Base-by-base conservation (phyloP, 2,888 invertebrate genomes). In the Drosophila sordidula region DNA sequence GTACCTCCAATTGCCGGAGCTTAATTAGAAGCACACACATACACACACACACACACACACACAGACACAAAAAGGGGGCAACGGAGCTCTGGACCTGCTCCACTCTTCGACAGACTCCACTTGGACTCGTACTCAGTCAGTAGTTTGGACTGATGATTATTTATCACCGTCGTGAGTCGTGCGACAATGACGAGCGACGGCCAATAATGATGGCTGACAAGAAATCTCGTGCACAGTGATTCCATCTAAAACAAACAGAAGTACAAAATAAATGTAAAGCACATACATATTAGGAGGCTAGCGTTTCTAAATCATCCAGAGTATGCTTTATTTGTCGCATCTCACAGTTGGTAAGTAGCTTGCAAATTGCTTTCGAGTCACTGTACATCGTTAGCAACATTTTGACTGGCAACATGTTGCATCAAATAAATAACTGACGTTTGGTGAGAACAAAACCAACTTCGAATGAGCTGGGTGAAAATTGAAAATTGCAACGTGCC, bases 151-250 rank as follows among this genome's bases (percentile, higher is more conserved):
- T 79, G 81, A 87, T 87, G 87, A 87, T 84, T 84, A 84, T 84
- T 87, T 84, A 85, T 85, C 88, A 89, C 85, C 86, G 88, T 87
- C 87, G 83, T 83, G 88, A 88, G 86, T 86, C 86, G 84, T 89
- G 87, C 88, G 86, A 87, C 86, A 86, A 86, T 86, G 77, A 87
- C 75, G 83, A 75, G 34, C 34, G 80, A 70, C 71, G 47, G 56
- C 68, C 57, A 65, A 62, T 58, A 70, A 63, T 55, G 50, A 56
- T 57, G 52, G 57, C 52, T 12, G 47, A 16, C 54, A 61, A 29
- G 46, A 32, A 41, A 50, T 39, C 39, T 14, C 6, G 4, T 34
- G 62, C 56, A 75, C 71, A 72, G 34, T 76, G 68, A 39, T 50
- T 39, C 50, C 8, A 8, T 34, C 8, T 9, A n/a, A 34, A 8